phyloP scores from a whole-genome alignment of 35 echinoderm and acorn worm species.

The Apostichopus parvimensis region DNA sequence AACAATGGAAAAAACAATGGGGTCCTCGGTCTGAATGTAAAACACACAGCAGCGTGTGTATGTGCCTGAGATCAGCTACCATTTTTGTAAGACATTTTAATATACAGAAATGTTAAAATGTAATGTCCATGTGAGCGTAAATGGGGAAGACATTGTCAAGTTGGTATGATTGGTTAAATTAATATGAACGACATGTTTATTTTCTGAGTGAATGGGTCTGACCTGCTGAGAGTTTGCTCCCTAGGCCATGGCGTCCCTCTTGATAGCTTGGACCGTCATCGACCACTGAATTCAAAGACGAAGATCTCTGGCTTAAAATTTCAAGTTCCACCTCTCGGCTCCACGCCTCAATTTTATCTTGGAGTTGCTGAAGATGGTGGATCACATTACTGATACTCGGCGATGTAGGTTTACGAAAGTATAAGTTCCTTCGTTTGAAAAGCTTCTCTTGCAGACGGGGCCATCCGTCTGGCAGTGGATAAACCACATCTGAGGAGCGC shows the following conservation, averaged over 20 bases:
- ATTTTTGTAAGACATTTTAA: no score
- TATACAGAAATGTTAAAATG: no score
- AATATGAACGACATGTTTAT: no score
- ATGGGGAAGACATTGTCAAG: no score
- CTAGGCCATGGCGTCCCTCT: conserved; percentile 15
- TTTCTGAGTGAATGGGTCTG: background rate
- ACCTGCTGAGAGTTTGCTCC: conserved; percentile 39
- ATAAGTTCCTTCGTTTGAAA: conserved; percentile 78
- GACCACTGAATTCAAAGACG: conserved; percentile 13
- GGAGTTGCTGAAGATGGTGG: conserved; percentile 84
- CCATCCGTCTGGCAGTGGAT: conserved; percentile 89
- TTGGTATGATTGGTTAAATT: no score
- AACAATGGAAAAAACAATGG: no score
- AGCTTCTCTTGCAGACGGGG: conserved; percentile 90
- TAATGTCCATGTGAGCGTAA: no score
- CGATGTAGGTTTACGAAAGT: conserved; percentile 84
- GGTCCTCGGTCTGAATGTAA: no score
- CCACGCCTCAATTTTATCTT: conserved; percentile 98
- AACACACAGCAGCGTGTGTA: no score
- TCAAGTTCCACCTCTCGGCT: conserved; percentile 93
- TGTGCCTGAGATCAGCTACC: no score
- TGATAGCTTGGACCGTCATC: conserved; percentile 17
- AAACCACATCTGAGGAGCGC: conserved; percentile 56
- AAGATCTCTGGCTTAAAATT: conserved; percentile 69
- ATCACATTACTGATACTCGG: conserved; percentile 76